Conservation (phyloP, 2,797 vertebrate genomes). For the Phalloptychus januarius region DNA sequence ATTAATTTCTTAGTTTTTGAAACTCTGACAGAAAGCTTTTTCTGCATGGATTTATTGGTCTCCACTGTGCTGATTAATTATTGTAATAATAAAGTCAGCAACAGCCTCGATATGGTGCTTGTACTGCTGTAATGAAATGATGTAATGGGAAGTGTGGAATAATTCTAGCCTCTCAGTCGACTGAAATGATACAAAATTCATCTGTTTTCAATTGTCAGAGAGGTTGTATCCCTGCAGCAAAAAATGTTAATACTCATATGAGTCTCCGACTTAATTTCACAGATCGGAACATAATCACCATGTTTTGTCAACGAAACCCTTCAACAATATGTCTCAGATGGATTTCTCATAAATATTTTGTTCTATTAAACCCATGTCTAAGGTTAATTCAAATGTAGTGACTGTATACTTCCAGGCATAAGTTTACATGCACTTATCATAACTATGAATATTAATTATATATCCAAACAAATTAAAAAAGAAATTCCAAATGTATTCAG, state of each 20-base stretch:
- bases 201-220: slow-evolving; percentile 11
- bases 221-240: not conserved
- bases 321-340: not conserved
- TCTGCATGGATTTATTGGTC: slow-evolving; percentile 27
- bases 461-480: not conserved
- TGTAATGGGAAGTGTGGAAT: slow-evolving; percentile 3
- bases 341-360: not conserved
- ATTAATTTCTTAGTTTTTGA: slow-evolving; percentile 18
- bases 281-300: not conserved
- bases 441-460: not conserved
- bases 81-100: slow-evolving; percentile 27
- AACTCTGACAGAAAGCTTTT: slow-evolving; percentile 10
- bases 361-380: not conserved
- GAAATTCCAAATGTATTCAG: not conserved
- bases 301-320: not conserved
- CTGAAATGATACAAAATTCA: not conserved
- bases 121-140: slow-evolving; percentile 16
- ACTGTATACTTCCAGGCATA: not conserved
- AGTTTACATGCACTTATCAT: not conserved
- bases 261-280: slow-evolving; percentile 3
- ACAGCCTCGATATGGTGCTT: slow-evolving; percentile 23
- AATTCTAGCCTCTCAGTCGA: not conserved
- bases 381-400: slow-evolving; percentile 12
- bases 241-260: not conserved
- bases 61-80: slow-evolving; percentile 20